Evolutionary conservation across 2,797 vertebrate genomes (phyloP), one percentile per base, ranked within the genome.

Genomic region (Arrhamphus sclerolepis): DNA sequence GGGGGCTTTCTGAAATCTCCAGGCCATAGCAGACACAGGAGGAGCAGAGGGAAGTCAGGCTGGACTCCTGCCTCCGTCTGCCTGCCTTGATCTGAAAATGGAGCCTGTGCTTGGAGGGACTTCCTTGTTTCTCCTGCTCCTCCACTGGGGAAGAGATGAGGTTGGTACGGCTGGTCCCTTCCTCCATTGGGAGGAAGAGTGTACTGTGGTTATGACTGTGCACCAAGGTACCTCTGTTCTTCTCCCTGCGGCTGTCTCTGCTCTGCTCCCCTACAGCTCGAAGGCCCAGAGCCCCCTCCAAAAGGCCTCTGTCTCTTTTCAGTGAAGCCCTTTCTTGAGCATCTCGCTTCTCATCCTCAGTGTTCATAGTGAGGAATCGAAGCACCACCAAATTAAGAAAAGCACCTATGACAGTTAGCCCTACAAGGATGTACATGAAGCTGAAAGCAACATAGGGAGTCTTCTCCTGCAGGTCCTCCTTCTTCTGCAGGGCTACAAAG

Each of bases 341-440:
- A 0, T 96, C 93, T 2, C 94, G 90, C 72, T 91, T 83, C 69
- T 97, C 95, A 0, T 94, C 94, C 61, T 97, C 95, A 0, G 93
- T 91, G 92, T 96, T 96, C 94, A 97, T 96, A 0, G 96, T 98
- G 62, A 98, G 94, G 82, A 98, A 98, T 29, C 97, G 93, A 49
- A 98, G 92, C 56, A 98, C 97, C 61, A 98, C 97, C 46, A 98
- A 83, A 87, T 98, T 98, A 31, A 98, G 94, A 87, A 98, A 99
- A 65, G 97, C 97, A 7, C 97, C 97, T 0, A 98, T 97, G 50
- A 99, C 97, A 0, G 95, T 96, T 66, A 99, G 89, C 7, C 97
- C 97, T 72, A 98, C 91, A 50, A 99, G 92, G 80, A 98, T 98
- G 90, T 98, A 98, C 91, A 97, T 95, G 85, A 99, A 98, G 88